Base-by-base conservation (phyloP, 2,797 vertebrate genomes). In the Okamejei kenojei region DNA sequence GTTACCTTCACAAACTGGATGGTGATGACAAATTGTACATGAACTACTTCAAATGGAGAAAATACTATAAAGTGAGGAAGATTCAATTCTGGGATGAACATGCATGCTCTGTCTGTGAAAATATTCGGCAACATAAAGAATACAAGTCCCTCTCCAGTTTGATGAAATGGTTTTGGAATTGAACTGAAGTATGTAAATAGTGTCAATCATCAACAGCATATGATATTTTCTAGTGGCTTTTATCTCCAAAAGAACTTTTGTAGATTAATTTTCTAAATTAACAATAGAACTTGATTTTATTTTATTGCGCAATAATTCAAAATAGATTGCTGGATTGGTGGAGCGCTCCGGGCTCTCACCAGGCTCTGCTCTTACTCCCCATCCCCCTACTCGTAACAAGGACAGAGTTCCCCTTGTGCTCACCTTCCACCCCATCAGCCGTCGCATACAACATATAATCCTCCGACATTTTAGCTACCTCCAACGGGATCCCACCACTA, bases 41-140 rank as follows among this genome's bases (percentile, higher is more conserved):
- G 94, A 97, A 96, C 95, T 99, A 99, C 95, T 99, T 99, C 96
- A 97, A 98, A 95, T 99, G 99, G 99, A 97, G 97, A 93, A 98
- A 96, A 94, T 97, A 98, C 96, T 99, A 99, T 96, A 98, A 98
- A 94, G 98, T 99, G 93, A 98, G 97, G 95, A 97, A 97, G 95
- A 96, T 97, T 74, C 96, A 96, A 93, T 99, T 99, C 95, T 99
- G 98, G 98, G 97, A 98, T 93, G 98, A 98, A 95, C 98, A 99
- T n/a, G 98, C 98, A 26, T 99, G 99, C 94, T 95, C 98, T 94
- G 98, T 98, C 90, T 99, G 99, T 95, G 98, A 99, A 95, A 98
- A 99, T 80, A 96, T 99, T 94, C 97, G 96, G 95, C 97, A 97
- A 38, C 38, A 38, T 38, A 38, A 38, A 38, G 38, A 38, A 38